phyloP scores from a whole-genome alignment of 1,140 invertebrate species.

The Portunus trituberculatus region DNA sequence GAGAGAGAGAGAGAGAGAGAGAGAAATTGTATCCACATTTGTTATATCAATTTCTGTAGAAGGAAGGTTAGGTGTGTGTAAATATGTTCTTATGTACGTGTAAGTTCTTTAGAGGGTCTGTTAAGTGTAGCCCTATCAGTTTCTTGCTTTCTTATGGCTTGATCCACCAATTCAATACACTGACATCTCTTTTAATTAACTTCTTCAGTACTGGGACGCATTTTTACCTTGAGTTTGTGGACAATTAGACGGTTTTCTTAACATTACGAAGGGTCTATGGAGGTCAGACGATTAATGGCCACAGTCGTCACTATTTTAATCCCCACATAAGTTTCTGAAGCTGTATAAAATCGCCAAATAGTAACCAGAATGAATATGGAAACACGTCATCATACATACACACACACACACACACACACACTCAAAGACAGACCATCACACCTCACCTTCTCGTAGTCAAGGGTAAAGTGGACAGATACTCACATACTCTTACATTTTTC shows the following conservation, averaged over 20 bases:
- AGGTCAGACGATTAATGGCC: no score
- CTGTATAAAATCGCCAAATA: no score
- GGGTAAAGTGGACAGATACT: no score
- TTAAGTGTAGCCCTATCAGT: not conserved
- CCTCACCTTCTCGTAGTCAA: no score
- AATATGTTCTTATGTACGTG: not conserved
- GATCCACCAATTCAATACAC: not conserved
- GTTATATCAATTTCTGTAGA: not conserved
- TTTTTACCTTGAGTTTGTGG: no score
- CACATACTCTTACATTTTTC: not conserved
- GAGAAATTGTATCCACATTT: not conserved
- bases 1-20: conserved; percentile 29
- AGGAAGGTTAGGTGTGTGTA: not conserved
- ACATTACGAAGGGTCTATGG: no score
- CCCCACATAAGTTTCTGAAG: no score
- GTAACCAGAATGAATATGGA: no score
- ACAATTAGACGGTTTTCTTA: no score
- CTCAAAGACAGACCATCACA: not conserved
- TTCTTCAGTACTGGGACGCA: no score
- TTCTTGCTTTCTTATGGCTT: not conserved
- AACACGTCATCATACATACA: not conserved
- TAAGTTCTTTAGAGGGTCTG: not conserved
- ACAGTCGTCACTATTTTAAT: no score
- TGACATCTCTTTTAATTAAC: not conserved
- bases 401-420: not conserved